A percentile compares a stretch with the other conserved stretches of the same genome.
Conservation (phyloP, 2,113 vertebrate genomes). For the Nesoenas mayeri region DNA sequence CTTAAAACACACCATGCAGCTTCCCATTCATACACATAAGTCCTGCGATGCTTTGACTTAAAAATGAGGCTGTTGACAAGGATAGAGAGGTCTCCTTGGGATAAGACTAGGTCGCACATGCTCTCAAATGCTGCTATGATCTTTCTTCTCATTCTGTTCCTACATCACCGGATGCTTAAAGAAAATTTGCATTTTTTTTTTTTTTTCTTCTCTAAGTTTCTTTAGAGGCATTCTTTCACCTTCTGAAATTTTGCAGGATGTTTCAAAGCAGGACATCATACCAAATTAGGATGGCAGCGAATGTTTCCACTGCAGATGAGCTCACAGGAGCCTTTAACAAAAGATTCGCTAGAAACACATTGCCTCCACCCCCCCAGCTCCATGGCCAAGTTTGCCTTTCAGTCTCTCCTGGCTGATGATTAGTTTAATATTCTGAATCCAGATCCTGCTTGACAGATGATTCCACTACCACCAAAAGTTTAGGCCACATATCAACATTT, state of each 20-base stretch:
- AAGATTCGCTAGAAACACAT: neutral
- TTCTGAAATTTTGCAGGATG: neutral
- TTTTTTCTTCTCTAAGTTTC: neutral
- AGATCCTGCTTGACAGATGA: conserved; percentile 34
- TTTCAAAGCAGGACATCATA: neutral
- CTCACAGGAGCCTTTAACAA: neutral
- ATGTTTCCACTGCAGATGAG: neutral
- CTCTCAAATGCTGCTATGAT: neutral
- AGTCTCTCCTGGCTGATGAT: neutral
- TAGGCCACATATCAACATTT: conserved; percentile 65
- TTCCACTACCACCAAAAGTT: conserved; percentile 24
- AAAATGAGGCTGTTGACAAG: neutral
- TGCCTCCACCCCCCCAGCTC: neutral
- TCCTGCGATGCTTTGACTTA: neutral
- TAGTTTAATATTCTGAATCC: conserved; percentile 37
- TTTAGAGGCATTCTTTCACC: neutral
- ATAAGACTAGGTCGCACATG: neutral
- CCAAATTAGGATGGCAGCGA: neutral
- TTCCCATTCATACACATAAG: neutral
- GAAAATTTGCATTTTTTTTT: neutral
- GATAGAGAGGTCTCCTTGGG: neutral
- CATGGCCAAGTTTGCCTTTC: conserved; percentile 8
- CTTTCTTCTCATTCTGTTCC: neutral
- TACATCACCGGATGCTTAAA: neutral
- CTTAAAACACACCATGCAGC: neutral